Conservation (phyloP, 2,888 invertebrate species). For the Thera britannica region DNA sequence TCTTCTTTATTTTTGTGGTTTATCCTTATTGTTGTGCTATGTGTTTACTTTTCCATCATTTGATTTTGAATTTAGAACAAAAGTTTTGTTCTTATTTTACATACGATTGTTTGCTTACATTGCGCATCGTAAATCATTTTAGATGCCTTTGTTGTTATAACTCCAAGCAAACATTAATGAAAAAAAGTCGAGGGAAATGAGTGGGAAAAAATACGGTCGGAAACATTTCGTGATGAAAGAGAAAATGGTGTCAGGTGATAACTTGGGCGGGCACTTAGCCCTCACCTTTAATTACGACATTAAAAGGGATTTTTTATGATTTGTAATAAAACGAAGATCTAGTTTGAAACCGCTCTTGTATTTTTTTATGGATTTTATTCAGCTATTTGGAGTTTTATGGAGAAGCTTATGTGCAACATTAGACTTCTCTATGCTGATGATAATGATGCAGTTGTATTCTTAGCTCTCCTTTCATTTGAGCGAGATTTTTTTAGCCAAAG, state of each 20-base stretch:
- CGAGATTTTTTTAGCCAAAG: too few species aligned
- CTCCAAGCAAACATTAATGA: constrained; percentile 47
- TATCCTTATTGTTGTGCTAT: too few species aligned
- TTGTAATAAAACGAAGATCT: constrained; percentile 41
- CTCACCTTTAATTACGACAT: constrained; percentile 55
- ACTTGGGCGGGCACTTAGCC: constrained; percentile 35
- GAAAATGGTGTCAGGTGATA: constrained; percentile 35
- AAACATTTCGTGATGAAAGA: constrained; percentile 39
- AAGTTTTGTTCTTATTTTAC: too few species aligned
- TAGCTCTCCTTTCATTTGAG: too few species aligned
- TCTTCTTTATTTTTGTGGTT: too few species aligned
- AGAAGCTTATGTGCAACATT: too few species aligned
- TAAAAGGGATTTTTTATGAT: constrained; percentile 43
- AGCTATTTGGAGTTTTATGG: neutral
- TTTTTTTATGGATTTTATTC: neutral
- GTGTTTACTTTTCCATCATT: too few species aligned
- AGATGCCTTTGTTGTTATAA: constrained; percentile 1
- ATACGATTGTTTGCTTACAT: constrained; percentile 7
- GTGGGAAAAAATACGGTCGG: constrained; percentile 34
- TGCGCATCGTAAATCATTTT: constrained; percentile 9
- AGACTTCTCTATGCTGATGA: too few species aligned
- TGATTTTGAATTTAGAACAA: too few species aligned
- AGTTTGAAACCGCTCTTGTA: neutral
- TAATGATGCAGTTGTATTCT: too few species aligned
- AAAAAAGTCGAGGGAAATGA: constrained; percentile 42